These are phyloP conservation scores for Pristionchus exspectatus DNA, from an alignment of 2,888 invertebrate species.

Conservation along the genomic window DNA sequence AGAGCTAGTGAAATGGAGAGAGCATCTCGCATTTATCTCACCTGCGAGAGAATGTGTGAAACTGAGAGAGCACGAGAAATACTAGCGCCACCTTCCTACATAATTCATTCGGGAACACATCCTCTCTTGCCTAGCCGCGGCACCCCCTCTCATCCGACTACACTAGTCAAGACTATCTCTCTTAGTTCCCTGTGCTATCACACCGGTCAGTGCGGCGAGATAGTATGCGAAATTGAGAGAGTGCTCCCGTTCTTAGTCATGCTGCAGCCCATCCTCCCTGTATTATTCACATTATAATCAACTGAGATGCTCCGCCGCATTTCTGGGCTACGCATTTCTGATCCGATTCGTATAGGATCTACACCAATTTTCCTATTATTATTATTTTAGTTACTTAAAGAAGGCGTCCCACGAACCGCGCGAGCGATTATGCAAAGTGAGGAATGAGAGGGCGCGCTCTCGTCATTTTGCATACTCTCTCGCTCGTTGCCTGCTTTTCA, in stretches of 20 bases:
- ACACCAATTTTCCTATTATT: not conserved
- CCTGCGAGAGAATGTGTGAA: not conserved
- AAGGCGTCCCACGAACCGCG: no score
- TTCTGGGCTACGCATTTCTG: not conserved
- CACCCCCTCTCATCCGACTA: not conserved
- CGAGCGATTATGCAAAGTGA: no score
- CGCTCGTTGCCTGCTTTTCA: no score
- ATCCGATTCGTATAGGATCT: not conserved
- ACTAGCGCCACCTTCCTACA: conserved; percentile 9
- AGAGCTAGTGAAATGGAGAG: not conserved
- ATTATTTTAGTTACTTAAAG: not conserved
- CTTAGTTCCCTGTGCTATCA: not conserved
- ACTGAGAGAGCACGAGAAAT: not conserved
- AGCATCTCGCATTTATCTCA: not conserved
- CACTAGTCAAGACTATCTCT: not conserved
- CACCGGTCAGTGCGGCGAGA: not conserved
- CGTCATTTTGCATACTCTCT: no score
- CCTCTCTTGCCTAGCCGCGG: not conserved
- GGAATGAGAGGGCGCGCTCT: no score
- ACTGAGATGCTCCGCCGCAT: not conserved
- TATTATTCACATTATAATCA: conserved; percentile 22
- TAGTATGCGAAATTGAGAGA: not conserved
- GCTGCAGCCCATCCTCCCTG: not conserved
- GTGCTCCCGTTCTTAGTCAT: not conserved
- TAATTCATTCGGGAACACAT: conserved; percentile 43